Evolutionary conservation across 2,113 vertebrate species (phyloP), one percentile per base, ranked within the genome.

Genomic region (Corythornis madagascariensis): DNA sequence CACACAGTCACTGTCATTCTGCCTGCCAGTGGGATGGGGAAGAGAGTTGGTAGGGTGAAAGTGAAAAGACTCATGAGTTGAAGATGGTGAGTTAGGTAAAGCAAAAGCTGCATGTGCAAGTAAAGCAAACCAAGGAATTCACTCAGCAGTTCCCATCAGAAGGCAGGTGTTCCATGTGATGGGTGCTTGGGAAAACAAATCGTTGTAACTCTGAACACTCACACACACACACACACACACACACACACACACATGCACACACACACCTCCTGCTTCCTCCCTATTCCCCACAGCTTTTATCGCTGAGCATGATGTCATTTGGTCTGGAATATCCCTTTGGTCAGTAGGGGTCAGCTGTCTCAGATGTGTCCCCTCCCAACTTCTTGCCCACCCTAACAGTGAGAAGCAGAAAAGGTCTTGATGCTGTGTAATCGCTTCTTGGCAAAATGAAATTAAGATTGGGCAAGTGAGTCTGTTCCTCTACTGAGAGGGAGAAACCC

Each of bases 151-250:
- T 45, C 11, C 55, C 21, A 17, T 25, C 0, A 4, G 13, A 50
- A n/a, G 16, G 55, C 45, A 31, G 38, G 59, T 59, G 50, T 31
- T 65, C 33, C 35, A 61, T 38, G 0, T 45, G 60, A 21, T 2
- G 4, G 9, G 17, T 20, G 45, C 31, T 40, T 12, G 14, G 47
- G n/a, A 40, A 78, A 28, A 16, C 40, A 70, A 70, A 19, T 24
- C 0, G 1, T 18, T 26, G 13, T 28, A 13, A 29, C 25, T 61
- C 15, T 6, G 4, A 79, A 47, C 0, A 0, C 7, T 10, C 31
- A 47, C 19, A 47, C 47, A 47, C 47, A 47, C 47, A 21, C 47
- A 47, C 45, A 17, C 45, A 5, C 16, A 21, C 47, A 21, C 47
- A 19, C 45, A 17, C 45, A 4, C 16, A 42, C 0, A 0, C 7